Percentiles rank a stretch among this genome's conserved stretches.
Evolutionary conservation across 2,888 invertebrate genomes (phyloP).

Genomic region (Spilosoma lubricipeda): DNA sequence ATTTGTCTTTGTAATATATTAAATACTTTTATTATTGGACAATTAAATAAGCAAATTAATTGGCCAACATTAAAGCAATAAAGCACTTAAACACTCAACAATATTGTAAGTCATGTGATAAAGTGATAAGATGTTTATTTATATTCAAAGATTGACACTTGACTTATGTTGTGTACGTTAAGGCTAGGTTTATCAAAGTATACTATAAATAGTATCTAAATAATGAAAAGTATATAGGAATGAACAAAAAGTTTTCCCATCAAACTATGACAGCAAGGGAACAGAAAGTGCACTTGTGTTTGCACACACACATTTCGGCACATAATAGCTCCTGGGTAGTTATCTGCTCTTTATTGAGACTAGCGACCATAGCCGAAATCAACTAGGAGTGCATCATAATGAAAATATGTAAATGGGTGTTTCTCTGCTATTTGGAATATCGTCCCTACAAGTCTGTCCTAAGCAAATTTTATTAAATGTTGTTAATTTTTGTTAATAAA

Average conservation of each 20-base stretch:
- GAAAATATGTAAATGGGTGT: no score
- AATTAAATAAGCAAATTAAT: not conserved
- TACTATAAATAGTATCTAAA: not conserved
- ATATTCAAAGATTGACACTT: not conserved
- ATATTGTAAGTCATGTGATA: not conserved
- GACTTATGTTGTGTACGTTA: not conserved
- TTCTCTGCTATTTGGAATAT: no score
- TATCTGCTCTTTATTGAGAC: no score
- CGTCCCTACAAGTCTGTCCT: no score
- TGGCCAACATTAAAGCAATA: slow-evolving; percentile 1
- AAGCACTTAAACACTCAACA: not conserved
- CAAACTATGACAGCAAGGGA: no score
- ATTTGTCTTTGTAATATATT: no score
- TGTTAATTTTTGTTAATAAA: no score
- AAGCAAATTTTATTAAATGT: no score
- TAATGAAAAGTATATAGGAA: not conserved
- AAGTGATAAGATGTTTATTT: not conserved
- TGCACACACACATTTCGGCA: no score
- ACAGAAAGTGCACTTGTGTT: no score
- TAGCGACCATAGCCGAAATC: no score
- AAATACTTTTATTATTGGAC: not conserved
- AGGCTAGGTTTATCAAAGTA: not conserved
- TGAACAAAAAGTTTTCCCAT: not conserved
- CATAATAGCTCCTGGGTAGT: no score
- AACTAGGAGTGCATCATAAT: not conserved